Conservation (phyloP, 2,797 vertebrate genomes). For the Rallus crepitans region DNA sequence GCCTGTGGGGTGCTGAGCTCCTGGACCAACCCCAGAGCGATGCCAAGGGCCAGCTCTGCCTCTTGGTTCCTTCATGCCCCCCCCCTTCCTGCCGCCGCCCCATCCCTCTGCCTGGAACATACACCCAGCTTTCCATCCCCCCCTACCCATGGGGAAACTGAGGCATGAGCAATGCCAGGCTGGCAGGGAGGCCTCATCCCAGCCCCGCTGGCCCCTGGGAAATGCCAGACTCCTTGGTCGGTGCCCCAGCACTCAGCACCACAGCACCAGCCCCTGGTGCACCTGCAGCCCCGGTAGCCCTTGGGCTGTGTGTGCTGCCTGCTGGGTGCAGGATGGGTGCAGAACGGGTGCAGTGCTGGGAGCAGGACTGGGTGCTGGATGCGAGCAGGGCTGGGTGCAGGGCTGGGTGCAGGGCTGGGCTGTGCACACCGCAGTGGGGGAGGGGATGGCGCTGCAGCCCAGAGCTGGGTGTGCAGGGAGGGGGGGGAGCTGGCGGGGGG, state of each 20-base stretch:
- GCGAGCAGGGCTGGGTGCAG: background rate
- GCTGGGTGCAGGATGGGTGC: background rate
- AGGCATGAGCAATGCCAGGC: background rate
- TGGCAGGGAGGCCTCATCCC: background rate
- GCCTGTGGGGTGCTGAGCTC: background rate
- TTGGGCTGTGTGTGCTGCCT: background rate
- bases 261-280: background rate
- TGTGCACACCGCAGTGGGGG: conserved; percentile 54
- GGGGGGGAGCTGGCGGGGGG: background rate
- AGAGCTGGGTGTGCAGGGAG: background rate
- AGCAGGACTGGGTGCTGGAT: background rate
- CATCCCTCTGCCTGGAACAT: background rate
- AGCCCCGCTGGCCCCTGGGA: background rate
- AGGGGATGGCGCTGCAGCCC: conserved; percentile 40
- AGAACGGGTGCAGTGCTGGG: background rate
- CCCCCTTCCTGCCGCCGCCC: too few species aligned
- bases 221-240: accelerated
- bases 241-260: background rate
- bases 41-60: background rate
- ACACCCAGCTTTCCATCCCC: background rate
- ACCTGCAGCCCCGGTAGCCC: too few species aligned
- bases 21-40: accelerated
- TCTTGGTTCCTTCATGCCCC: background rate
- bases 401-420: background rate
- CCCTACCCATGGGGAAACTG: background rate